Conservation (phyloP, 1,140 invertebrate species). For the Aphis craccivora region DNA sequence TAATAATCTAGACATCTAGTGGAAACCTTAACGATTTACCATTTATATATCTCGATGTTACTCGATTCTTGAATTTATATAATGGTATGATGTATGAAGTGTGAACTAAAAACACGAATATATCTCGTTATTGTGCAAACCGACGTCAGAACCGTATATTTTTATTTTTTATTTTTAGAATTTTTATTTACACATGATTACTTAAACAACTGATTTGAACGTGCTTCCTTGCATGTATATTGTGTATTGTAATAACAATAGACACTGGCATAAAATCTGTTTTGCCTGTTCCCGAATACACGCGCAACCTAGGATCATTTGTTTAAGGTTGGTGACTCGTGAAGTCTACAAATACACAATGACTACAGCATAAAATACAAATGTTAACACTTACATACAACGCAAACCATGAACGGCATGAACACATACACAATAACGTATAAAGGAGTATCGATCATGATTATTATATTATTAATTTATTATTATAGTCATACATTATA, state of each 20-base stretch:
- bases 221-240: background rate
- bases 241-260: conserved; percentile 29
- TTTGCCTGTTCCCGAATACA: conserved; percentile 16
- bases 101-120: background rate
- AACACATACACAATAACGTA: conserved; percentile 8
- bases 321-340: conserved; percentile 52
- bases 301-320: conserved; percentile 29
- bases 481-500: background rate
- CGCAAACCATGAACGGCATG: background rate
- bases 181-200: background rate
- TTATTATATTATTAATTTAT: background rate
- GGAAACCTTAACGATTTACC: background rate
- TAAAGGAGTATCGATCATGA: background rate
- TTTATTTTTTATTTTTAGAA: background rate
- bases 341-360: background rate
- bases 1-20: background rate
- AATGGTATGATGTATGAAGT: background rate
- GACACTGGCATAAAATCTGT: conserved; percentile 22
- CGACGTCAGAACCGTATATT: background rate
- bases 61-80: background rate
- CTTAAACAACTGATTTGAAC: conserved; percentile 14
- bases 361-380: conserved; percentile 25
- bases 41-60: background rate
- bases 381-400: background rate
- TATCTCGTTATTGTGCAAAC: background rate